A percentile compares a stretch with the other conserved stretches of the same genome.
Conservation (phyloP, 2,113 vertebrate species). For the Leptobrachium ailaonicum region DNA sequence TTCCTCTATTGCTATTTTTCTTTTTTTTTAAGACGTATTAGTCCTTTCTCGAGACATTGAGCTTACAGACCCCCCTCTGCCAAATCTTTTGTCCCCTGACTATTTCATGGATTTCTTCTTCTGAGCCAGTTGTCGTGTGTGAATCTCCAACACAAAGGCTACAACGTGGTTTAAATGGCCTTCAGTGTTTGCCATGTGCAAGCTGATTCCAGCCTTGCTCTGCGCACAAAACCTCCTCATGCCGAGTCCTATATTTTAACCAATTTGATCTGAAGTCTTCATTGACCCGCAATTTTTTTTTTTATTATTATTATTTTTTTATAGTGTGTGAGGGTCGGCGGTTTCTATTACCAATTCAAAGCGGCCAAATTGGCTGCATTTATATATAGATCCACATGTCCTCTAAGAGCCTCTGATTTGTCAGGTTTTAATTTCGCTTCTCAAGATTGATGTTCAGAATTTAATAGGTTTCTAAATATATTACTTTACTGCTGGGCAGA, state of each 20-base stretch:
- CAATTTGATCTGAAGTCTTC: not conserved
- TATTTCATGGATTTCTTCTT: too few relatives aligned
- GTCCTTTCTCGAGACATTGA: too few relatives aligned
- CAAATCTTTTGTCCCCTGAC: too few relatives aligned
- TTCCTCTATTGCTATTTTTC: too few relatives aligned
- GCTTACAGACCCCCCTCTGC: too few relatives aligned
- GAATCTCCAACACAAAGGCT: not conserved
- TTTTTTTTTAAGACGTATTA: too few relatives aligned
- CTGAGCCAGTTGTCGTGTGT: too few relatives aligned
- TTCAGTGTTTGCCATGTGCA: constrained; percentile 5
- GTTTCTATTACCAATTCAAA: too few relatives aligned
- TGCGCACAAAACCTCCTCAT: not conserved
- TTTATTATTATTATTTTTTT: too few relatives aligned
- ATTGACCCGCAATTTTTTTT: not conserved
- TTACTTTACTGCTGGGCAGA: not conserved
- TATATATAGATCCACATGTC: constrained; percentile 7
- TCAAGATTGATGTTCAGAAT: not conserved
- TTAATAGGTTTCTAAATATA: constrained; percentile 14
- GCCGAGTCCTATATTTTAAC: not conserved
- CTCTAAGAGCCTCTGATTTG: not conserved
- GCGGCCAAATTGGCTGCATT: not conserved
- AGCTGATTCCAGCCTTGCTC: not conserved
- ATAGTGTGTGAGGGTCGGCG: too few relatives aligned
- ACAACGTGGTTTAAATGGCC: not conserved
- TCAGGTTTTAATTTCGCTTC: not conserved